Percentiles rank a stretch among this genome's conserved stretches.
Conservation (phyloP, 2,797 vertebrate genomes). For the Holocentrus rufus region DNA sequence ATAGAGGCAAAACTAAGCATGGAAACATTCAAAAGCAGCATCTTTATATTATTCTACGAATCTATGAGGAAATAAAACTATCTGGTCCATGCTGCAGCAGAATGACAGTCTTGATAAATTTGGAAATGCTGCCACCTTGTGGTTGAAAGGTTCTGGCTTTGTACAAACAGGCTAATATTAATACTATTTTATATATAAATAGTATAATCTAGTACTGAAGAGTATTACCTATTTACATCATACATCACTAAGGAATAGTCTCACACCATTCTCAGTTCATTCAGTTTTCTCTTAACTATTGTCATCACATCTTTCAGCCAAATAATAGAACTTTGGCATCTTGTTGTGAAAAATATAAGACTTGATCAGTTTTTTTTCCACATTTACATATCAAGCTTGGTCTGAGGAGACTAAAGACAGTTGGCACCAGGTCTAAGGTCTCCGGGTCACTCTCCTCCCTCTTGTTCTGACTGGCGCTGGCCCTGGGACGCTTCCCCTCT, state of each 20-base stretch:
- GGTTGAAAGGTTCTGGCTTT: conserved; percentile 16
- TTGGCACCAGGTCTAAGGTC: conserved; percentile 26
- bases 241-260: too few species aligned
- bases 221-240: too few species aligned
- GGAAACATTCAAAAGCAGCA: background rate
- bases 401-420: background rate
- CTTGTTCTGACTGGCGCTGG: conserved; percentile 43
- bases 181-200: background rate
- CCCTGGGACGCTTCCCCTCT: conserved; percentile 25
- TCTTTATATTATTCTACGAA: background rate
- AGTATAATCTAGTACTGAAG: too few species aligned
- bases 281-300: background rate
- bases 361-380: background rate
- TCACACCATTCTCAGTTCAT: background rate
- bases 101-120: background rate
- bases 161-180: too few species aligned
- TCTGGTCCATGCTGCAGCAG: background rate
- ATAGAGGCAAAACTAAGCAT: background rate
- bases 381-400: background rate
- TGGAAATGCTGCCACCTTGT: conserved; percentile 50
- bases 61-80: background rate
- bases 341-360: conserved; percentile 7
- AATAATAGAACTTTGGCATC: conserved; percentile 12
- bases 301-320: conserved; percentile 6
- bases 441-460: conserved; percentile 47